Conservation (phyloP, 2,888 invertebrate genomes). For the Suillia variegata region DNA sequence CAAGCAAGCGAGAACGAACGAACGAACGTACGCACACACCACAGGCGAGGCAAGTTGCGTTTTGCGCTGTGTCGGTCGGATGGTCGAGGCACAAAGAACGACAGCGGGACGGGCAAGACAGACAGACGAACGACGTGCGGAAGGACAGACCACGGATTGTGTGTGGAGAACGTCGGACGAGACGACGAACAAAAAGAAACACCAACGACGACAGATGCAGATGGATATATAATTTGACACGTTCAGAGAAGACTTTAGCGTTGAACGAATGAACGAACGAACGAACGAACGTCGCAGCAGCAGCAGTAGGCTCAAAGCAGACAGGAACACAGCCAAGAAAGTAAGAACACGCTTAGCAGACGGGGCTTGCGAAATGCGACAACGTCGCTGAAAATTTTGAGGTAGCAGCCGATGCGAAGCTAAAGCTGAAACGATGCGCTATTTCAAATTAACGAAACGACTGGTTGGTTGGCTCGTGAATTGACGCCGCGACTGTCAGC, state of each 20-base stretch:
- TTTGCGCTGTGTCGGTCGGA: too few relatives aligned
- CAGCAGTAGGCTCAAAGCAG: background rate
- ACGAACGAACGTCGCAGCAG: background rate
- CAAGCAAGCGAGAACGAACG: background rate
- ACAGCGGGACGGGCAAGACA: conserved; percentile 1
- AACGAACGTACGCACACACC: conserved; percentile 9
- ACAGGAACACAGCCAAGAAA: too few relatives aligned
- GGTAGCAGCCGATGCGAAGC: background rate
- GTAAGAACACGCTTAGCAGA: too few relatives aligned
- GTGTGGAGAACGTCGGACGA: background rate
- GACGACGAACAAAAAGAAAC: background rate
- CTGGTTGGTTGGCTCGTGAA: too few relatives aligned
- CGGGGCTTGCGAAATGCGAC: background rate
- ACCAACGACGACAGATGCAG: conserved; percentile 2
- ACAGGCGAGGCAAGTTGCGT: too few relatives aligned
- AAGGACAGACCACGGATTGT: too few relatives aligned
- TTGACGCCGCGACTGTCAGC: too few relatives aligned
- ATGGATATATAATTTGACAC: conserved; percentile 2
- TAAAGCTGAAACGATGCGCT: background rate
- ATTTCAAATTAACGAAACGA: background rate
- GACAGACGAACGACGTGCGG: conserved; percentile 1
- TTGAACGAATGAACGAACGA: background rate
- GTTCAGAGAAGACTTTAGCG: background rate
- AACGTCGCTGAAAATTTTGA: background rate
- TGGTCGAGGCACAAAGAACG: conserved; percentile 3